phyloP scores from a whole-genome alignment of 2,888 invertebrate species.

The Synanthedon formicaeformis region DNA sequence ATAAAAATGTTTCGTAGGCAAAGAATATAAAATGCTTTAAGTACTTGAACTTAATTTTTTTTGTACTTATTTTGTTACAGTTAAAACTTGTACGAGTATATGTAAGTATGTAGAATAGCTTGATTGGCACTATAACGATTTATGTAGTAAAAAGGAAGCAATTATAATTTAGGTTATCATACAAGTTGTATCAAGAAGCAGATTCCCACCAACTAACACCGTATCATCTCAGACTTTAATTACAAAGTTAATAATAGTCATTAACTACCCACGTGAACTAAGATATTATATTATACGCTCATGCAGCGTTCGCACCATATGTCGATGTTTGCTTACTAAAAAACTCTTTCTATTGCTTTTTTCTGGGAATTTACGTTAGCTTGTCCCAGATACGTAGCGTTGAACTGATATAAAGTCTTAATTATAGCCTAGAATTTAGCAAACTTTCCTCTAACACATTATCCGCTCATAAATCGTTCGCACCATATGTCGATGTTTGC shows the following conservation, averaged over 20 bases:
- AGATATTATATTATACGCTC: constrained; percentile 14
- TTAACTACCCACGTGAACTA: constrained; percentile 19
- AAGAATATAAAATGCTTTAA: no score
- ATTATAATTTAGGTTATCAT: constrained; percentile 5
- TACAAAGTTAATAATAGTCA: constrained; percentile 14
- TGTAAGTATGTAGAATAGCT: no score
- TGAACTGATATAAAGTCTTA: no score
- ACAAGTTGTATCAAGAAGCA: not conserved
- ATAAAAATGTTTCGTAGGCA: no score
- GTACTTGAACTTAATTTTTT: no score
- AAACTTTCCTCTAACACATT: no score
- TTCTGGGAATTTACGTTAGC: constrained; percentile 6
- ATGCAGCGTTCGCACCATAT: constrained; percentile 6
- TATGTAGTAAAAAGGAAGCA: not conserved
- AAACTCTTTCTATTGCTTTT: constrained; percentile 23
- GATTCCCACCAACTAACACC: constrained; percentile 3
- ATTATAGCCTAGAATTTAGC: no score
- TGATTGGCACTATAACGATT: not conserved
- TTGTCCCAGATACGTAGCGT: not conserved
- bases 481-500: no score
- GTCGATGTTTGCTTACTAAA: constrained; percentile 35
- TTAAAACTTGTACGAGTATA: no score
- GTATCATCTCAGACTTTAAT: constrained; percentile 24
- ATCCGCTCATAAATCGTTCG: no score
- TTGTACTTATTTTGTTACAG: no score